phyloP scores from a whole-genome alignment of 2,113 vertebrate genomes.

The Ceuthmochares aereus region DNA sequence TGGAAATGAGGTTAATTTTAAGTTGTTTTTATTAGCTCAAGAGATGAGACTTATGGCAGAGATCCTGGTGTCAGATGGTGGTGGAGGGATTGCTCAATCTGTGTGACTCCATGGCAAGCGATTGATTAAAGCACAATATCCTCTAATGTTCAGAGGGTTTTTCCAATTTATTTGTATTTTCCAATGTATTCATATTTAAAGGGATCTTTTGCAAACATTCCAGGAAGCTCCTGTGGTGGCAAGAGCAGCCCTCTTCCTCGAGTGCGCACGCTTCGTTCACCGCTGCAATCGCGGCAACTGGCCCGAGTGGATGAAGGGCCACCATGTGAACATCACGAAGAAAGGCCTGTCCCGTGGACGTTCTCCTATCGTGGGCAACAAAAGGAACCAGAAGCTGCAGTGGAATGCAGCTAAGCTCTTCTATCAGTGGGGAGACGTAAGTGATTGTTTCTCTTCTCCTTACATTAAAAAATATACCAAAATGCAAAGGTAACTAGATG shows the following conservation, averaged over 20 bases:
- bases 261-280: constrained; percentile 96
- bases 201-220: background rate
- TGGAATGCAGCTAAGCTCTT: constrained; percentile 98
- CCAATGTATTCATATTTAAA: background rate
- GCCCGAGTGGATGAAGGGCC: constrained; percentile 99
- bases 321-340: constrained; percentile 97
- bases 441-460: constrained; percentile 48
- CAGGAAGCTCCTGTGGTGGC: constrained; percentile 97
- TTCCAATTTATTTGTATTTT: background rate
- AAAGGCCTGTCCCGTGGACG: constrained; percentile 93
- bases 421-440: constrained; percentile 98
- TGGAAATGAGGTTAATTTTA: background rate
- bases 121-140: background rate
- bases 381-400: constrained; percentile 97
- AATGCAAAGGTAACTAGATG: background rate
- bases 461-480: rapidly evolving
- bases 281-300: constrained; percentile 98
- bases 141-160: background rate
- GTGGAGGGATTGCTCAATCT: background rate
- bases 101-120: background rate
- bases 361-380: constrained; percentile 94
- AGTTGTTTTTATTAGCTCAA: background rate
- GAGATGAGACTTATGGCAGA: background rate
- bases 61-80: background rate
- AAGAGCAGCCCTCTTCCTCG: constrained; percentile 92